These are phyloP conservation scores for Magallana nippona DNA, from an alignment of 2,888 invertebrate genomes.

Conservation along the genomic window DNA sequence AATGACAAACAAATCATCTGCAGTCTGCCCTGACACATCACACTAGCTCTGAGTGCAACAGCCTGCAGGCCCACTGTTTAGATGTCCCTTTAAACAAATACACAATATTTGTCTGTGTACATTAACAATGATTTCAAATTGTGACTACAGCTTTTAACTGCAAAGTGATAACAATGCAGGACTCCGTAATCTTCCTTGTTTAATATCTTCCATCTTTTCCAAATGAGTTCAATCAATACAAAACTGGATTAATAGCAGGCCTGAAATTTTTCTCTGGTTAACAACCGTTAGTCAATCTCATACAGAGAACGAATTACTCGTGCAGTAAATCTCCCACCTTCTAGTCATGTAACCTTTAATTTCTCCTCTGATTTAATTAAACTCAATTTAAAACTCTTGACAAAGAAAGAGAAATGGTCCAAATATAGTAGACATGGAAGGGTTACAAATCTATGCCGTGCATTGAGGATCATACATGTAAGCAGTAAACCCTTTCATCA, in stretches of 20 bases:
- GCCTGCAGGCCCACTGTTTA: conserved; percentile 23
- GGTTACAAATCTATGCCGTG: not conserved
- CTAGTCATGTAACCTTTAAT: not conserved
- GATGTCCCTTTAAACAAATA: conserved; percentile 24
- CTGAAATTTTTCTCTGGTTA: not conserved
- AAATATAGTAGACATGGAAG: not conserved
- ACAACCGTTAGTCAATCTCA: not conserved
- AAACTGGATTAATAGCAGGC: not conserved
- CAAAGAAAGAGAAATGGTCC: not conserved
- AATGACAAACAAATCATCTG: conserved; percentile 26
- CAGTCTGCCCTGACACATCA: not conserved
- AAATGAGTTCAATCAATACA: conserved; percentile 20
- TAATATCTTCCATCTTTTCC: not conserved
- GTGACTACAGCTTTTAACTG: not conserved
- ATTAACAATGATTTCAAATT: not conserved
- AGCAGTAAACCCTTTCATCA: not conserved
- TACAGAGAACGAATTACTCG: not conserved
- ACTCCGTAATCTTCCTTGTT: no score
- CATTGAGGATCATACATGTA: no score
- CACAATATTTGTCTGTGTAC: not conserved
- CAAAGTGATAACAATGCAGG: no score
- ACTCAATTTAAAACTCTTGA: conserved; percentile 1
- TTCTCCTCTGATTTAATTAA: conserved; percentile 9
- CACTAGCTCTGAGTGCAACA: not conserved
- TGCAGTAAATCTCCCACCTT: conserved; percentile 7